Evolutionary conservation across 2,113 vertebrate species (phyloP), one percentile per base, ranked within the genome.

Genomic region (Hippocampus guttulatus): DNA sequence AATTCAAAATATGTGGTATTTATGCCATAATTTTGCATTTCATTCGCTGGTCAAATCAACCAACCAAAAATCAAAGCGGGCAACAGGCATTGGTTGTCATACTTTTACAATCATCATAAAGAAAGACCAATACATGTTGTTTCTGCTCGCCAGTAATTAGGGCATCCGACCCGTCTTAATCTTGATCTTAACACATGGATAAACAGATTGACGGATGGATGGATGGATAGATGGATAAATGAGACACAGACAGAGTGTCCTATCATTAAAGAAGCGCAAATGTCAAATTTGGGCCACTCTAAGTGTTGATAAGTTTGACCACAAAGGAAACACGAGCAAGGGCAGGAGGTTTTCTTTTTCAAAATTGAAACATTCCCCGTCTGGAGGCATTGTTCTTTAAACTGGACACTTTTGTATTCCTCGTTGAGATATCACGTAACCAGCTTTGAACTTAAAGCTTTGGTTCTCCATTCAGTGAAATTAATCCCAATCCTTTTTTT

Each of bases 381-480:
- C 83, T 79, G 21, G 3, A 75, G 80, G 76, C 76, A n/a, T 8
- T 45, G 68, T 68, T 68, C 76, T 89, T 86, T 88, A 82, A 38
- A 90, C 81, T 71, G 68, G 23, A 64, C 47, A 74, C 82, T 81
- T 84, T 84, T 88, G 83, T 83, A 69, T 61, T 84, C 68, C 69
- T 85, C 81, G 75, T 11, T 79, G 30, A 78, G 81, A 85, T 83
- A 83, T 83, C 74, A 64, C 79, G 87, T 87, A 84, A 76, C 51
- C 71, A 16, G 68, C 83, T 86, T 87, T 87, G 81, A 88, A 86
- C 81, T 61, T 64, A 21, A 27, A 71, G 78, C 81, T 85, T 84
- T 86, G 82, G 84, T 85, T 86, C 78, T 79, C 73, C 74, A 69
- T 79, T 81, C 79, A 51, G 75, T 72, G 74, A 65, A 68, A 77